Conservation (phyloP, 2,113 vertebrate species). For the Zingel zingel region DNA sequence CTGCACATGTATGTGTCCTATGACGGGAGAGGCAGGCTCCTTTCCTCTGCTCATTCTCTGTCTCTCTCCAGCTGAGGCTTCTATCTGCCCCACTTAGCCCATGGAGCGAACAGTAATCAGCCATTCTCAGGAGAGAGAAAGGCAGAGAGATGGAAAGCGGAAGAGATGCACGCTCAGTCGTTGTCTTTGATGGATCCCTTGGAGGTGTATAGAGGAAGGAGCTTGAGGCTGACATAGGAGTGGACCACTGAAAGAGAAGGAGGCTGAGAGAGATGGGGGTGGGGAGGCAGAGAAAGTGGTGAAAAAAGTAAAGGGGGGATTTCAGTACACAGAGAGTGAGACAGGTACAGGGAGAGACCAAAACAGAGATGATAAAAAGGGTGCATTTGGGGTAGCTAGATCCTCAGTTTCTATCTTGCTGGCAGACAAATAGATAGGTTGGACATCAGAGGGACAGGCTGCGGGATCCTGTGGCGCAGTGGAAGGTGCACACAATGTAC, state of each 20-base stretch:
- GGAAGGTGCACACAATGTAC: conserved; percentile 47
- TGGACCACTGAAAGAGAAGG: conserved; percentile 51
- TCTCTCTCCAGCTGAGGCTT: conserved; percentile 76
- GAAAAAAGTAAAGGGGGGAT: neutral
- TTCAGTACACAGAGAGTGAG: conserved; percentile 32
- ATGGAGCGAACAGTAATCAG: conserved; percentile 84
- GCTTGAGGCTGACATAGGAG: conserved; percentile 68
- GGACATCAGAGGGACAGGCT: conserved; percentile 30
- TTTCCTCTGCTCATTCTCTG: conserved; percentile 56
- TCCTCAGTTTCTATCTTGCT: conserved; percentile 32
- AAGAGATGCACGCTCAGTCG: conserved; percentile 66
- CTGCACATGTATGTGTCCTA: conserved; percentile 56
- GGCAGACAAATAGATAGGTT: conserved; percentile 31
- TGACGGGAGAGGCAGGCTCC: conserved; percentile 50
- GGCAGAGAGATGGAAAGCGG: conserved; percentile 62
- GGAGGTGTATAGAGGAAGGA: conserved; percentile 72
- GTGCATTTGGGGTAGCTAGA: conserved; percentile 45
- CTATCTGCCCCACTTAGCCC: conserved; percentile 84
- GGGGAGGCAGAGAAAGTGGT: neutral
- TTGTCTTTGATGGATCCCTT: conserved; percentile 78
- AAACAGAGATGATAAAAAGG: conserved; percentile 22
- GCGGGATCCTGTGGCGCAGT: conserved; percentile 36
- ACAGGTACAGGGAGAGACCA: conserved; percentile 49
- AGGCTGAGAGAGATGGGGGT: neutral
- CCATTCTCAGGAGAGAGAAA: conserved; percentile 78